phyloP scores from a whole-genome alignment of 2,888 invertebrate genomes.

The Poecilus cupreus region DNA sequence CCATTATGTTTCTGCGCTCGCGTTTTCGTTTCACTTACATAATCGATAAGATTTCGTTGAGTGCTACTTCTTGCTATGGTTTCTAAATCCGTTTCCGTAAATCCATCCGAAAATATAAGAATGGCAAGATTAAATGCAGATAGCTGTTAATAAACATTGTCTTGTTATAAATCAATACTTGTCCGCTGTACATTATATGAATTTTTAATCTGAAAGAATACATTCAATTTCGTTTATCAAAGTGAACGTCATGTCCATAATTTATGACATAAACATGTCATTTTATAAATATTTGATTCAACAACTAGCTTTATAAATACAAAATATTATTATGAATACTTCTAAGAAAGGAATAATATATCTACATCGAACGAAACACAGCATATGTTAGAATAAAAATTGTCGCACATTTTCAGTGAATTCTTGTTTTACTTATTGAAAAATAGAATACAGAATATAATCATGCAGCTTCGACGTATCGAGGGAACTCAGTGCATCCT shows the following conservation, averaged over 20 bases:
- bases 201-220: neutral
- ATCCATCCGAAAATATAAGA: conserved; percentile 15
- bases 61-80: conserved; percentile 16
- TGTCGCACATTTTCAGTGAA: no score
- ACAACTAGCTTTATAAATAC: neutral
- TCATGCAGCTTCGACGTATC: no score
- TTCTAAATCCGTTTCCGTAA: neutral
- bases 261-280: neutral
- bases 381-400: no score
- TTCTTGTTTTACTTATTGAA: no score
- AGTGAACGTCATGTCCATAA: neutral
- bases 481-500: no score
- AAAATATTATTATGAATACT: no score
- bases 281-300: neutral
- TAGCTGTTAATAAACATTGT: neutral
- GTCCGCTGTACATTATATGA: neutral
- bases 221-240: neutral
- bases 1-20: neutral
- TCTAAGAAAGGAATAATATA: no score
- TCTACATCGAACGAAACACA: no score
- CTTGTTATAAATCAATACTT: neutral
- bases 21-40: neutral
- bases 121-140: conserved; percentile 21
- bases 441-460: no score
- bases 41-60: conserved; percentile 13